Conservation (phyloP, 1,140 invertebrate genomes). For the Pemphigus obesinymphae region DNA sequence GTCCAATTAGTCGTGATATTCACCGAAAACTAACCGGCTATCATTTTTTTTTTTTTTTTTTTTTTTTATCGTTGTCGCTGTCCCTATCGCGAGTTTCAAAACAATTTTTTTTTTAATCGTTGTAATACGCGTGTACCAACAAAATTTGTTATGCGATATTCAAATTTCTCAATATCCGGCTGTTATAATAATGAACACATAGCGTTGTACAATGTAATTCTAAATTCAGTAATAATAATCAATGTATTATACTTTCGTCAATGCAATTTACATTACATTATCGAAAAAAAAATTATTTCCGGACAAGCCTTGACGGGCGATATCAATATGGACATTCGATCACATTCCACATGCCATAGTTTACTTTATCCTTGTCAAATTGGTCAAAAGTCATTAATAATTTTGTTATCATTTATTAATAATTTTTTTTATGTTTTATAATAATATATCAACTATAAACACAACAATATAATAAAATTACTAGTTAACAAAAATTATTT, state of each 20-base stretch:
- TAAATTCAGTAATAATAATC: not conserved
- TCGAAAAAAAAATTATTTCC: not conserved
- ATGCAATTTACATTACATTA: not conserved
- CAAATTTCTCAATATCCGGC: not conserved
- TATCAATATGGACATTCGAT: not conserved
- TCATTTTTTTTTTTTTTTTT: not conserved
- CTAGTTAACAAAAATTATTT: not conserved
- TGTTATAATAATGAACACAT: not conserved
- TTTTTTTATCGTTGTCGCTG: not conserved
- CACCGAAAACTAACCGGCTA: not conserved
- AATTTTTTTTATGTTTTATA: not conserved
- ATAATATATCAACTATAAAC: not conserved
- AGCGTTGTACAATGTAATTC: not conserved
- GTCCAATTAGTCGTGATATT: conserved; percentile 10
- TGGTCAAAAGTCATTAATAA: not conserved
- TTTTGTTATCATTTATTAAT: not conserved
- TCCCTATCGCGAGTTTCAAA: not conserved
- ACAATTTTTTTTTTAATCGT: no score
- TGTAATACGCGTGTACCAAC: not conserved
- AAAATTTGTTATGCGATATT: not conserved
- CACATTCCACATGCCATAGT: not conserved
- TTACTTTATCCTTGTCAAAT: not conserved
- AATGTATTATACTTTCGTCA: not conserved
- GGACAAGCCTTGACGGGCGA: not conserved
- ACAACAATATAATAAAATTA: no score